phyloP scores from a whole-genome alignment of 1,140 invertebrate species.

The Trichonephila inaurata region DNA sequence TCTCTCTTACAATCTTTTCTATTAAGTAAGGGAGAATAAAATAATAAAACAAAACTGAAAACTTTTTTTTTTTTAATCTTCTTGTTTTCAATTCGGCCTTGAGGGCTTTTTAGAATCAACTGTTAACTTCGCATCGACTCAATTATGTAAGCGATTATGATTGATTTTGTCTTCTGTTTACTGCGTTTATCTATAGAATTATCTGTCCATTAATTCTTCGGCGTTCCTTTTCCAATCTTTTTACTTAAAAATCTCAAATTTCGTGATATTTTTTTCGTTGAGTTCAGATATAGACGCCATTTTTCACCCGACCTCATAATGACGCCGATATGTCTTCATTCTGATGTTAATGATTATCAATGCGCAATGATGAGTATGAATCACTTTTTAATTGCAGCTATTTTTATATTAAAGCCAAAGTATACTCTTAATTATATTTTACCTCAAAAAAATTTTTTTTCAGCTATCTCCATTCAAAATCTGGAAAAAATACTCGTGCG shows the following conservation, averaged over 20 bases:
- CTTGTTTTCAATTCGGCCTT: neutral
- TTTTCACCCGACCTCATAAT: neutral
- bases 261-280: neutral
- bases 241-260: neutral
- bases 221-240: neutral
- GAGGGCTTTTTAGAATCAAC: neutral
- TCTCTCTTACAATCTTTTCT: too few species aligned
- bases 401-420: neutral
- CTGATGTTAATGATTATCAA: neutral
- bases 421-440: neutral
- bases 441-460: neutral
- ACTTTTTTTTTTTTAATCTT: neutral
- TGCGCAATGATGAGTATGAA: conserved; percentile 22
- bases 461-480: neutral
- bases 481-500: neutral
- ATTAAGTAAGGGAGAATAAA: too few species aligned
- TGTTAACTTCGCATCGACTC: neutral
- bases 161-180: neutral
- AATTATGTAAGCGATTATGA: conserved; percentile 4
- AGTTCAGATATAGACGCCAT: neutral
- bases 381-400: neutral
- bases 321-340: neutral
- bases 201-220: conserved; percentile 4
- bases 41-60: neutral
- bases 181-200: neutral